A percentile compares a stretch with the other conserved stretches of the same genome.
Conservation (phyloP, 2,888 invertebrate species). For the Acronicta alni region DNA sequence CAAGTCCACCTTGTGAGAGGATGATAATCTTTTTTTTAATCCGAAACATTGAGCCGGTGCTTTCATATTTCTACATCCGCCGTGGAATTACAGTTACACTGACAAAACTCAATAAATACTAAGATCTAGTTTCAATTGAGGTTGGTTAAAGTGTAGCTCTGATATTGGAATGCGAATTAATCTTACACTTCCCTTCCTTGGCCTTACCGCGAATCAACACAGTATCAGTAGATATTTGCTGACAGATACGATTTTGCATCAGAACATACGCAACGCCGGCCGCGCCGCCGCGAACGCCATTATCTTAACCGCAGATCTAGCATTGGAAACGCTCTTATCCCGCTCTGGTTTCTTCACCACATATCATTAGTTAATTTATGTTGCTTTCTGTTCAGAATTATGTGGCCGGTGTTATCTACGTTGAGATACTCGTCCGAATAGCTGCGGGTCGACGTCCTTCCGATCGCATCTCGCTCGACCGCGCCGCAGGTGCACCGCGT, state of each 20-base stretch:
- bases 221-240: constrained; percentile 53
- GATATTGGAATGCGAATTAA: constrained; percentile 45
- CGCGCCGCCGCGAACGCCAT: constrained; percentile 62
- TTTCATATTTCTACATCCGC: constrained; percentile 20
- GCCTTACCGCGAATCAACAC: constrained; percentile 45
- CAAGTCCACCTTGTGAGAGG: constrained; percentile 31
- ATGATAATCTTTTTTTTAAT: constrained; percentile 30
- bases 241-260: constrained; percentile 66
- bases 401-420: constrained; percentile 78
- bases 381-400: constrained; percentile 78
- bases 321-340: constrained; percentile 67
- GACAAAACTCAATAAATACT: constrained; percentile 6
- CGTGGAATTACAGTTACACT: constrained; percentile 17
- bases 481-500: constrained; percentile 85
- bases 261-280: too few species aligned
- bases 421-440: constrained; percentile 72
- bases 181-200: constrained; percentile 44
- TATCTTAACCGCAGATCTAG: constrained; percentile 71
- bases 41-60: constrained; percentile 35
- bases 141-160: constrained; percentile 20
- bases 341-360: constrained; percentile 70
- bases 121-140: constrained; percentile 25
- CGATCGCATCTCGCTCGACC: constrained; percentile 84
- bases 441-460: constrained; percentile 82
- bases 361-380: constrained; percentile 85